phyloP scores from a whole-genome alignment of 2,888 invertebrate species.

The Hoplodrina blanda region DNA sequence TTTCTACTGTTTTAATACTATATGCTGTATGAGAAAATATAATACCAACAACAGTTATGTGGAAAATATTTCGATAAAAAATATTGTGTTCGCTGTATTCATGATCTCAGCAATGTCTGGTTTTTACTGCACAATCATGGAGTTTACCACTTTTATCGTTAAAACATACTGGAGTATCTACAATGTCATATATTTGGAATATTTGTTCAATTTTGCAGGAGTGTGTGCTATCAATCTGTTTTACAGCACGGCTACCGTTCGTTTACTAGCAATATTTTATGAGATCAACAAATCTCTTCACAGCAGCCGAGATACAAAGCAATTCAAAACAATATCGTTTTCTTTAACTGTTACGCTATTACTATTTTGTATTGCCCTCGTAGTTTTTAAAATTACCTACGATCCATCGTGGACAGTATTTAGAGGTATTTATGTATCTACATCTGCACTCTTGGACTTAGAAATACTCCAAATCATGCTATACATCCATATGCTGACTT shows the following conservation, averaged over 20 bases:
- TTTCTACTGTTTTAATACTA: constrained; percentile 31
- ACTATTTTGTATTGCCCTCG: constrained; percentile 7
- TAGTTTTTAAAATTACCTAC: constrained; percentile 33
- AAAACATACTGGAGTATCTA: constrained; percentile 16
- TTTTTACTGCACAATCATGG: constrained; percentile 17
- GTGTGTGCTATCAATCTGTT: constrained; percentile 37
- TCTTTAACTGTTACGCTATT: constrained; percentile 3
- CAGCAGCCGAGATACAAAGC: constrained; percentile 20
- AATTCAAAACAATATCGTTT: constrained; percentile 16
- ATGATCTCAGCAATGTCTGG: constrained; percentile 8
- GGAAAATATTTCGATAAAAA: constrained; percentile 30
- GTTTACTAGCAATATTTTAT: constrained; percentile 26
- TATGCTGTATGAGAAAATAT: constrained; percentile 39
- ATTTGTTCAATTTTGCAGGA: constrained; percentile 14
- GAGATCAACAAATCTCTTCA: constrained; percentile 25
- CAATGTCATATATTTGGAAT: constrained; percentile 36
- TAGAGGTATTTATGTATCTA: constrained; percentile 31
- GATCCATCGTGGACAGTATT: constrained; percentile 38
- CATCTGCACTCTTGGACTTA: constrained; percentile 42
- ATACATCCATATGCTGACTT: constrained; percentile 26
- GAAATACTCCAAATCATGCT: constrained; percentile 38
- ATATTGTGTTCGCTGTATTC: constrained; percentile 15
- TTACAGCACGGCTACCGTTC: constrained; percentile 27
- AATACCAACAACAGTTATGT: constrained; percentile 32
- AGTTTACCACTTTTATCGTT: constrained; percentile 12